Base-by-base conservation (phyloP, 2,888 invertebrate species). In the Eumacrocentrus americanus region DNA sequence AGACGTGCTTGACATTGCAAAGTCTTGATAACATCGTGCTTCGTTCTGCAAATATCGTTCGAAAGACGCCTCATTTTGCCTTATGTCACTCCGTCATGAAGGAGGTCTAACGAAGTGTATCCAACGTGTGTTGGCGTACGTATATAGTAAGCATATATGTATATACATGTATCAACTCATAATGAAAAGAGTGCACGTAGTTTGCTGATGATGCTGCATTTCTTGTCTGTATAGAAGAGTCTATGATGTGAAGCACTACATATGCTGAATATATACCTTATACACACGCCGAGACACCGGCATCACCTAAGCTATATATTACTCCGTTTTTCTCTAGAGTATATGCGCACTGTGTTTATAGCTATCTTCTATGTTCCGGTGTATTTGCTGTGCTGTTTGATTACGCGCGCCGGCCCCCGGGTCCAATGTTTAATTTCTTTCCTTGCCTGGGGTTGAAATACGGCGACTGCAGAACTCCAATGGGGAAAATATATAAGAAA, bases 371-470 rank as follows among this genome's bases (percentile, higher is more conserved):
- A 23, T 55, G 42, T 47, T 58, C 34, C 46, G 56, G 42, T 48
- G 54, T 67, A 66, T 65, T 63, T 63, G 61, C 66, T 54, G 58
- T 22, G 68, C 65, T 63, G 73, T 74, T 74, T 73, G 73, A 74
- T 74, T 71, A 73, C 67, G 64, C 61, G 58, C 40, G 58, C 62
- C 66, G 67, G 71, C 72, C 62, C 46, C 52, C 51, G 67, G 72
- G 70, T 48, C 58, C 62, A 59, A 72, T 74, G 73, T 74, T 74
- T 74, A 74, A 74, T 74, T 74, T 72, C 72, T 72, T 73, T 68
- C 65, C 62, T 63, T 66, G 58, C 66, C 66, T 60, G 58, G 56
- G 62, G 62, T 61, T 63, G 61, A 62, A 59, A 46, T 18, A 46
- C 12, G 38, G 51, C 29, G 44, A 29, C 51, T 37, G 35, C 11